These are phyloP conservation scores for Lysiphlebus fabarum DNA, from an alignment of 1,140 invertebrate genomes.

Conservation along the genomic window DNA sequence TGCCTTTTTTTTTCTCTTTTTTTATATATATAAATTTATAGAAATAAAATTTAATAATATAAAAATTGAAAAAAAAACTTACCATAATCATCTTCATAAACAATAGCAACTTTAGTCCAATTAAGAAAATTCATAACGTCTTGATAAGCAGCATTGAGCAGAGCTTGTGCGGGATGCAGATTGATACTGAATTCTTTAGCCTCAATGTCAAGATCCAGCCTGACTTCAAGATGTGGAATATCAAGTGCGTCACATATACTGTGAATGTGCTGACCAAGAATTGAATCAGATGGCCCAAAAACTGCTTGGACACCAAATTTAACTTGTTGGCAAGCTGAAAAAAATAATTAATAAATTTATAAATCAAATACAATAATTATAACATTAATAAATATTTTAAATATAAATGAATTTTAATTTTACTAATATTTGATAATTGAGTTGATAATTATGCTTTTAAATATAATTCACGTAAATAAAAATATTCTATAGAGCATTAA, in stretches of 20 bases:
- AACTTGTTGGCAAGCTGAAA: slow-evolving; percentile 64
- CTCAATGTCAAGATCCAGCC: slow-evolving; percentile 58
- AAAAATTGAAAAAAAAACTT: too few relatives aligned
- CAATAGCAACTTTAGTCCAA: slow-evolving; percentile 69
- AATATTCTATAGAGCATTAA: too few relatives aligned
- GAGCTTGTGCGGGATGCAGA: slow-evolving; percentile 66
- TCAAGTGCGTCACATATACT: slow-evolving; percentile 69
- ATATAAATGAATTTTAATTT: too few relatives aligned
- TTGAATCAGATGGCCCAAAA: slow-evolving; percentile 64
- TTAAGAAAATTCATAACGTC: slow-evolving; percentile 69
- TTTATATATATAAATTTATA: too few relatives aligned
- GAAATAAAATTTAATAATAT: too few relatives aligned
- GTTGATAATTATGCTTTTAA: too few relatives aligned
- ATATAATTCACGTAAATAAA: too few relatives aligned
- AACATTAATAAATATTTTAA: too few relatives aligned
- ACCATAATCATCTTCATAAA: slow-evolving; percentile 74
- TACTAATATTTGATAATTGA: too few relatives aligned
- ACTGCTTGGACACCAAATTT: slow-evolving; percentile 63
- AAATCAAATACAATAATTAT: too few relatives aligned
- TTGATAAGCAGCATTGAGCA: slow-evolving; percentile 64
- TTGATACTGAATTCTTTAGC: slow-evolving; percentile 66
- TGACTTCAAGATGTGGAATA: slow-evolving; percentile 68
- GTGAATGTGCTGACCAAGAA: slow-evolving; percentile 66
- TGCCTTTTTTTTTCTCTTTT: too few relatives aligned
- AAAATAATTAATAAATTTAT: too few relatives aligned